Evolutionary conservation across 2,797 vertebrate species (phyloP).

Genomic region (Tangara arthus): DNA sequence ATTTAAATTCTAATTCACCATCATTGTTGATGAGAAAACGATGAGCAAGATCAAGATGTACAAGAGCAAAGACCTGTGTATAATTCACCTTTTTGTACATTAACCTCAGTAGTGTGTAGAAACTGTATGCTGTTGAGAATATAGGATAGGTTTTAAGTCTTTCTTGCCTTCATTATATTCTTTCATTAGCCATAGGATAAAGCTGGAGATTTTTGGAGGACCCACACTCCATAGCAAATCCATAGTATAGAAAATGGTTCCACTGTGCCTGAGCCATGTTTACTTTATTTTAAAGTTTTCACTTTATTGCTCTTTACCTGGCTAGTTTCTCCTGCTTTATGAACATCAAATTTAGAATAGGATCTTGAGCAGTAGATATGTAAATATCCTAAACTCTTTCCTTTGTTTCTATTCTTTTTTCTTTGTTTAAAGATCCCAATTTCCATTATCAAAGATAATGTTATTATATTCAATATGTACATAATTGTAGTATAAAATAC

Average conservation of each 20-base stretch:
- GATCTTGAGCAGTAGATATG: not conserved
- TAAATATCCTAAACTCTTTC: not conserved
- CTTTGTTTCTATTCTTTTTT: not conserved
- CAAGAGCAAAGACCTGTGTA: not conserved
- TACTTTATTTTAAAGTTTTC: too few species aligned
- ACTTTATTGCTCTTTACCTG: not conserved
- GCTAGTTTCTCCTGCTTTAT: not conserved
- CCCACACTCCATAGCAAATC: not conserved
- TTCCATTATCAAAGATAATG: not conserved
- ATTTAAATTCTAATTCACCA: not conserved
- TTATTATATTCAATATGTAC: not conserved
- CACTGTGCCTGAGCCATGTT: not conserved
- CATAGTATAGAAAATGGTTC: not conserved
- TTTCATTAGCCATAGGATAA: not conserved
- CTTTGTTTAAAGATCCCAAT: not conserved
- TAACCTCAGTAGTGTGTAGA: not conserved
- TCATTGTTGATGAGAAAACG: not conserved
- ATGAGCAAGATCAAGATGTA: not conserved
- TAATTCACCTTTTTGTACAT: not conserved
- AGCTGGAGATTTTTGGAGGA: not conserved
- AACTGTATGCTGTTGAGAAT: not conserved
- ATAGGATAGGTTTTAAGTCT: not conserved
- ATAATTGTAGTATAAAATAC: not conserved
- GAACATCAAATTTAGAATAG: not conserved
- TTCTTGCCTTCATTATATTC: not conserved